A percentile compares a stretch with the other conserved stretches of the same genome.
Conservation (phyloP, 2,797 vertebrate species). For the Sebastes iracundus region DNA sequence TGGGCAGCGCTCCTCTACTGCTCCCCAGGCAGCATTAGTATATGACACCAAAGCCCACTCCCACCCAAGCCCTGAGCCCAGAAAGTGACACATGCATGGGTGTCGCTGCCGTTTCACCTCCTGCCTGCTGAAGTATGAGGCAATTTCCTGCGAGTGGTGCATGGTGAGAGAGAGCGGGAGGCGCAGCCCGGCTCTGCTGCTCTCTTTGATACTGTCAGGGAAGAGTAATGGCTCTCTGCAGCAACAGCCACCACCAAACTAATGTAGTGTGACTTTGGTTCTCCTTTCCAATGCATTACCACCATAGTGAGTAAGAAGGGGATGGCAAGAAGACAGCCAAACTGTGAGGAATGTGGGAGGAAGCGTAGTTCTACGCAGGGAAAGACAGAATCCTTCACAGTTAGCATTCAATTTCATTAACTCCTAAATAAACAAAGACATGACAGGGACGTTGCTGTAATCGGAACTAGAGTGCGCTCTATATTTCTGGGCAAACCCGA, state of each 20-base stretch:
- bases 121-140: slow-evolving; percentile 86
- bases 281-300: slow-evolving; percentile 81
- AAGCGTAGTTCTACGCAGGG: slow-evolving; percentile 20
- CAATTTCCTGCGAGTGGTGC: slow-evolving; percentile 86
- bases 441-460: slow-evolving; percentile 33
- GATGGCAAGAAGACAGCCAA: slow-evolving; percentile 61
- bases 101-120: slow-evolving; percentile 85
- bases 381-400: slow-evolving; percentile 47
- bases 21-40: slow-evolving; percentile 75
- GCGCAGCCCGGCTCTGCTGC: slow-evolving; percentile 66
- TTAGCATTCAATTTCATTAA: slow-evolving; percentile 45
- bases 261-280: slow-evolving; percentile 85
- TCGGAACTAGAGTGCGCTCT: not conserved
- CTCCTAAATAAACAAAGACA: slow-evolving; percentile 45
- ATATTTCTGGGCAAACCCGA: not conserved
- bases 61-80: slow-evolving; percentile 78
- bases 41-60: slow-evolving; percentile 77
- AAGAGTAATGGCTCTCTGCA: slow-evolving; percentile 87
- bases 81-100: slow-evolving; percentile 85
- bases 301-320: slow-evolving; percentile 71
- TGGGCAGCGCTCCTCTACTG: slow-evolving; percentile 57
- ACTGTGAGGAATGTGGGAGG: slow-evolving; percentile 39
- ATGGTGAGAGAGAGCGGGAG: slow-evolving; percentile 69
- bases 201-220: slow-evolving; percentile 85
- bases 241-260: slow-evolving; percentile 81